Conservation (phyloP, 64 coral and sea anemone genomes). For the Dendronephthya gigantea region DNA sequence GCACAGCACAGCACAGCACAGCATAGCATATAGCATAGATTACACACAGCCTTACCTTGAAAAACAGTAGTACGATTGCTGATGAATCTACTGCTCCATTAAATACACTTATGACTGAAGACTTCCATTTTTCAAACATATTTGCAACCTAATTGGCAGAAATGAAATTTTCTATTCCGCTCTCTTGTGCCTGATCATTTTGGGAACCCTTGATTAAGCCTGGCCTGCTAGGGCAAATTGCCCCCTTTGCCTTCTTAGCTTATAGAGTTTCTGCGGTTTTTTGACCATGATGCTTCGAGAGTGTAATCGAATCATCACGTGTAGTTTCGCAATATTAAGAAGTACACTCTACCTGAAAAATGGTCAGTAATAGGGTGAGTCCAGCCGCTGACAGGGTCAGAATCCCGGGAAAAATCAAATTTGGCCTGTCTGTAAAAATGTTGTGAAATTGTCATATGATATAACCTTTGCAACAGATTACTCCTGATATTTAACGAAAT, state of each 20-base stretch:
- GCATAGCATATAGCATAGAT: no score
- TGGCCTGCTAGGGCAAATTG: no score
- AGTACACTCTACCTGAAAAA: background rate
- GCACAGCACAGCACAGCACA: constrained; percentile 3
- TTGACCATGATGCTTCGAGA: no score
- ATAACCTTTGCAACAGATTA: no score
- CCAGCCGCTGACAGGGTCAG: background rate
- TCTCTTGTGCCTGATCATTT: no score
- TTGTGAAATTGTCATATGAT: no score
- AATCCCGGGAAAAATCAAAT: background rate
- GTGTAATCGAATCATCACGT: no score
- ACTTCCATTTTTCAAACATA: background rate
- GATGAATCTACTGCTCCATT: background rate
- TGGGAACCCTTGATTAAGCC: no score
- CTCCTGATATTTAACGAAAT: background rate
- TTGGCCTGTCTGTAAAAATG: background rate
- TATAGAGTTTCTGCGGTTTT: no score
- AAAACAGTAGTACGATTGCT: background rate
- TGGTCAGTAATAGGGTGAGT: background rate
- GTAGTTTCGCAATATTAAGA: no score
- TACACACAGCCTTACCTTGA: background rate
- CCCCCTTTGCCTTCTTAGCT: no score
- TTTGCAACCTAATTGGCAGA: background rate
- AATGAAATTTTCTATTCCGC: no score
- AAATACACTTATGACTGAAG: background rate